Percentiles rank a stretch among this genome's conserved stretches.
Conservation (phyloP, 2,113 vertebrate genomes). For the Poecilia latipinna region DNA sequence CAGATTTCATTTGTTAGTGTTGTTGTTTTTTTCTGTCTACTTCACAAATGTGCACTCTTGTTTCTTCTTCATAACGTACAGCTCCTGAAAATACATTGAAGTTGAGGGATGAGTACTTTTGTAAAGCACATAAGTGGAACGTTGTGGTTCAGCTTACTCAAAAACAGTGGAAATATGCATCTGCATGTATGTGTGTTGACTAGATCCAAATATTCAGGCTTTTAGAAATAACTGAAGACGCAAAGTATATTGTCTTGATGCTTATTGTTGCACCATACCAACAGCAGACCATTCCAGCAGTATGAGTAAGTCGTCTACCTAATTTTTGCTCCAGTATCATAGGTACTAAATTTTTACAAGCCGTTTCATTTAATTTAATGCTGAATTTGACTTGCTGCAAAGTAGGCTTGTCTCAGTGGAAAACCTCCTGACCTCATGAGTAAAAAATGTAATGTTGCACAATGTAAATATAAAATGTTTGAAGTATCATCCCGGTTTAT, state of each 20-base stretch:
- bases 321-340: neutral
- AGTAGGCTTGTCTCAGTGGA: constrained; percentile 7
- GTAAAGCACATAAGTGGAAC: neutral
- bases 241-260: neutral
- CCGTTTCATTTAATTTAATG: neutral
- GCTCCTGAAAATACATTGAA: neutral
- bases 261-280: neutral
- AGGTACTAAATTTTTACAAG: neutral
- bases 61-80: too few relatives aligned
- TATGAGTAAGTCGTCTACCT: neutral
- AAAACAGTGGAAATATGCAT: neutral
- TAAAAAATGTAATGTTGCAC: constrained; percentile 7
- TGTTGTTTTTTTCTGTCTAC: too few relatives aligned
- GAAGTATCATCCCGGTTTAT: constrained; percentile 16
- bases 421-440: constrained; percentile 12
- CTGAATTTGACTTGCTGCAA: neutral
- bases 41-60: neutral
- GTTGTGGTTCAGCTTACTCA: neutral
- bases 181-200: neutral
- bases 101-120: neutral
- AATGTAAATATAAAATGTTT: constrained; percentile 18
- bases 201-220: neutral
- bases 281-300: neutral
- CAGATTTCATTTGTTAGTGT: too few relatives aligned
- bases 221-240: neutral